Conservation (phyloP, 2,888 invertebrate genomes). For the Linnaemya vulpina region DNA sequence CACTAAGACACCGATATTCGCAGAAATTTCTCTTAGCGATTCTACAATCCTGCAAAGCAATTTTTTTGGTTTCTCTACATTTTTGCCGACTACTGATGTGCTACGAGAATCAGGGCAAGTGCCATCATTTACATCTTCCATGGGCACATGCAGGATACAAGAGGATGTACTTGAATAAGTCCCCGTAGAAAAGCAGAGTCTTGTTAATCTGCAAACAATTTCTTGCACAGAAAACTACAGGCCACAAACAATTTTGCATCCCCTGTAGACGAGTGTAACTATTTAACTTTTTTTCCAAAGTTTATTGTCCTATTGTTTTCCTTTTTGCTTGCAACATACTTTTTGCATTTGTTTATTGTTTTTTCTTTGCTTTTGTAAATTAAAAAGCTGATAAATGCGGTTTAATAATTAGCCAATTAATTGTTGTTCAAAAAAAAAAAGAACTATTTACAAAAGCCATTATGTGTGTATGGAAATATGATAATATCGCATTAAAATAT, state of each 20-base stretch:
- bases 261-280: not conserved
- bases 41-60: too few species aligned
- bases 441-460: not conserved
- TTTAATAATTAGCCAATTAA: conserved; percentile 54
- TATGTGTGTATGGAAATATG: not conserved
- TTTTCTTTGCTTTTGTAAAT: conserved; percentile 1
- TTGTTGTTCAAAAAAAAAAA: conserved; percentile 14
- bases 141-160: too few species aligned
- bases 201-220: too few species aligned
- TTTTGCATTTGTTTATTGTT: not conserved
- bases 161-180: too few species aligned
- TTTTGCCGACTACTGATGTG: too few species aligned
- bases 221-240: too few species aligned
- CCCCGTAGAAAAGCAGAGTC: too few species aligned
- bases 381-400: conserved; percentile 37
- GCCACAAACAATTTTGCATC: not conserved
- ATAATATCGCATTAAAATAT: not conserved
- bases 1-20: too few species aligned
- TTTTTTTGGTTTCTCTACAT: too few species aligned
- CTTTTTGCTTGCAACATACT: not conserved
- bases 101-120: too few species aligned
- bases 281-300: not conserved
- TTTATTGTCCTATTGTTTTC: not conserved
- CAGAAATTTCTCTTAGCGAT: too few species aligned
- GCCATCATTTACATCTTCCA: too few species aligned